Evolutionary conservation across 2,888 invertebrate genomes (phyloP), one percentile per base, ranked within the genome.

Genomic region (Oscheius sp.): DNA sequence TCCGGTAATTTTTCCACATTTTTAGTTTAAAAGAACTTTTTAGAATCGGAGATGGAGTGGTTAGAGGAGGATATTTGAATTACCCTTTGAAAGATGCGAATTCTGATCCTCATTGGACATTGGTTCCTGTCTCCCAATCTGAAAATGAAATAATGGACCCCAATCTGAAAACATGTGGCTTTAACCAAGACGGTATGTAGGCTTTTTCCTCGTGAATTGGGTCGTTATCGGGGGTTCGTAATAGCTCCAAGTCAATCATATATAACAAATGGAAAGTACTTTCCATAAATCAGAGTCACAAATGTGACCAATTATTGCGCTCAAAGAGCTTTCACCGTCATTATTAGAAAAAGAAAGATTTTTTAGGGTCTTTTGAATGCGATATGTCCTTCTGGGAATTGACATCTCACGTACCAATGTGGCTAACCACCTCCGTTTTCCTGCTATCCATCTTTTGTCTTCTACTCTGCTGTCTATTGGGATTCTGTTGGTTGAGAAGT

Each of bases 41-140:
- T 71, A 79, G 77, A 65, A 74, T 82, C 17, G 82, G 82, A 4
- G 82, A 82, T 61, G 82, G 82, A 5, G 46, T 72, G 50, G 78
- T 82, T 4, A 71, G 78, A 61, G 82, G 82, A 17, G 82, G 82
- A 5, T 82, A 81, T 34, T 58, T 82, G 17, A 82, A 82, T 64
- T 82, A 82, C 58, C 82, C 82, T 1, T 69, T 82, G 6, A 65
- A 69, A 6, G 70, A 77, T 6, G 61, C 69, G 17, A 70, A 72
- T 27, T 71, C 68, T 37, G 75, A 76, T 58, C 80, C 77, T 1
- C 48, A 76, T 42, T 82, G 81, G 81, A 78, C 76, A 0, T 70
- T 82, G 20, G 73, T 82, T 8, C 79, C 82, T 1, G 64, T 79
- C 3, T 76, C 78, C 0, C 74, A 76, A 52, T 71, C 72, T 25